Evolutionary conservation across 2,113 vertebrate genomes (phyloP).

Genomic region (Microcebus jonahi): DNA sequence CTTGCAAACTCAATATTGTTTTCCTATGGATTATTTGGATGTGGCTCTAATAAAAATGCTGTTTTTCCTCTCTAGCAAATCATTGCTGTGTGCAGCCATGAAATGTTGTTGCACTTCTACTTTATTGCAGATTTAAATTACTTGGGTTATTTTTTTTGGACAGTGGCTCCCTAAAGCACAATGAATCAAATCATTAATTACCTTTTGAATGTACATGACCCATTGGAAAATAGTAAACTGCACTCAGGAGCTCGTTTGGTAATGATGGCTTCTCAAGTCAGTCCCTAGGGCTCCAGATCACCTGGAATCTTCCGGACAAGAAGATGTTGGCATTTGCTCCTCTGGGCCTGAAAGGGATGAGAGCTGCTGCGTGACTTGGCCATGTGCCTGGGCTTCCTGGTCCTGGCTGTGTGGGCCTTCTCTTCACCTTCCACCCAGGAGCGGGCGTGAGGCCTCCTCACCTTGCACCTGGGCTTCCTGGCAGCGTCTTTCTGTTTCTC

Average conservation of each 20-base stretch:
- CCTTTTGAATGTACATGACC: slow-evolving; percentile 70
- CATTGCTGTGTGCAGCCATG: slow-evolving; percentile 69
- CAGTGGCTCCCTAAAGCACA: slow-evolving; percentile 82
- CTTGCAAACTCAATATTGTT: slow-evolving; percentile 75
- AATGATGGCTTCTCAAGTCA: slow-evolving; percentile 75
- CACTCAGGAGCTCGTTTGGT: slow-evolving; percentile 60
- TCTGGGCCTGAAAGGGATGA: not conserved
- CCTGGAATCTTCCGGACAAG: slow-evolving; percentile 64
- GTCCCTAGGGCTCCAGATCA: slow-evolving; percentile 66
- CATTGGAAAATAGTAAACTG: slow-evolving; percentile 82
- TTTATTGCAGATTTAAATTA: slow-evolving; percentile 85
- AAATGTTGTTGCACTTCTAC: slow-evolving; percentile 77
- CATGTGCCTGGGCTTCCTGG: not conserved
- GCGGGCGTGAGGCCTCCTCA: not conserved
- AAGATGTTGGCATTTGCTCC: slow-evolving; percentile 44
- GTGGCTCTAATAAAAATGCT: slow-evolving; percentile 74
- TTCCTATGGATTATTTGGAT: slow-evolving; percentile 80
- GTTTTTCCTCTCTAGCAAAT: slow-evolving; percentile 73
- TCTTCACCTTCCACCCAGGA: not conserved
- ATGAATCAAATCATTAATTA: slow-evolving; percentile 86
- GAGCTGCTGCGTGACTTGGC: not conserved
- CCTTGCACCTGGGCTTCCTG: not conserved
- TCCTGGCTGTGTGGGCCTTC: rapidly evolving
- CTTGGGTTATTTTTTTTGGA: slow-evolving; percentile 82
- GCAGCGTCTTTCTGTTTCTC: not conserved